Evolutionary conservation across 1,140 invertebrate genomes (phyloP), one percentile per base, ranked within the genome.

Genomic region (Aphidius ervi): DNA sequence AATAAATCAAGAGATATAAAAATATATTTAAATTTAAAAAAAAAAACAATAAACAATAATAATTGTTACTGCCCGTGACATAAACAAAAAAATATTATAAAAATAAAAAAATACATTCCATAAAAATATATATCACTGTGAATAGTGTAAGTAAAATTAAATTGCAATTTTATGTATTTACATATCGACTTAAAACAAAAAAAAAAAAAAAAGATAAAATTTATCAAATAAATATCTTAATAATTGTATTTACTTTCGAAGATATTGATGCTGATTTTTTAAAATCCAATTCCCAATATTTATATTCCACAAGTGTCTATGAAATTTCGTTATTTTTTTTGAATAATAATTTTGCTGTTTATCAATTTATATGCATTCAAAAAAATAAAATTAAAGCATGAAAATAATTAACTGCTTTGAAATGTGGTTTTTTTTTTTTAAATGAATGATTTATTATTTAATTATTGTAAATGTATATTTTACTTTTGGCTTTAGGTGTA

Each of bases 401-500:
- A 31, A 3, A 31, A 31, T 31, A 31, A 31, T 31, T 31, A 31
- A 31, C 23, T 31, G 23, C 23, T 31, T 31, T 31, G 23, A 31
- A 16, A 16, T 16, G 16, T 16, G n/a, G n/a, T 16, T 16, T 16
- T 16, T n/a, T 63, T 56, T 56, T 59, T 43, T 31, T 31, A 31
- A 31, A 31, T 31, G 23, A 31, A 43, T 61, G 42, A 46, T 50
- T 54, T 48, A 37, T 40, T 8, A 52, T 61, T 46, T 10, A 43
- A 48, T 55, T 54, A 55, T 55, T 57, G 39, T 20, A 10, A 40
- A 8, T 43, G 41, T 59, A 45, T 52, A 31, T 62, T 63, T 63
- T 66, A 59, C 63, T 49, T 65, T 65, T 68, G 47, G 66, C 58
- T 68, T 45, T 75, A 79, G 76, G 75, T 76, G 63, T 62, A 63